Evolutionary conservation across 2,888 invertebrate genomes (phyloP), one percentile per base, ranked within the genome.

Genomic region (Melangyna quadrimaculata): DNA sequence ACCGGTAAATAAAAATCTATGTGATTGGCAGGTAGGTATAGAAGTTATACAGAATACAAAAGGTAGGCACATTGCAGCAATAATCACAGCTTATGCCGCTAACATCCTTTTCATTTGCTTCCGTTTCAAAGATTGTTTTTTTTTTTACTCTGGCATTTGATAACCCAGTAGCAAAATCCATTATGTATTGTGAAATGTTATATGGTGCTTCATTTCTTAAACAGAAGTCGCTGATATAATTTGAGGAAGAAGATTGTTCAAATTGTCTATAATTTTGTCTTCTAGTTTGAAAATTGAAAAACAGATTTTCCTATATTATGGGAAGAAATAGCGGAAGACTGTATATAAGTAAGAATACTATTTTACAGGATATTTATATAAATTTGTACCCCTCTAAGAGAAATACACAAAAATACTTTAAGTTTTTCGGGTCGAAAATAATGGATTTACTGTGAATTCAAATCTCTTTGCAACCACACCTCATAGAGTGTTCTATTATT

Each of bases 31-130:
- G 24, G 24, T 27, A 51, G 24, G 24, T 27, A 45, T 17, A 51
- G 24, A 27, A 51, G 10, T 51, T 51, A n/a, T n/a, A 27, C 8
- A 27, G 51, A 51, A 51, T 51, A n/a, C 27, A 27, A 51, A n/a
- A n/a, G n/a, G n/a, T n/a, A n/a, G 24, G 51, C n/a, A 51, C 51
- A n/a, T 7, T 51, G 51, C n/a, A 51, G n/a, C 51, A 24, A 19
- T 19, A 81, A 71, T 81, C 32, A 67, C 70, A 75, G 69, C 55
- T 80, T 70, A 55, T 37, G 57, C n/a, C n/a, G 55, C 75, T 65
- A 55, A 75, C 71, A 67, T 81, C 81, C 81, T 70, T n/a, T n/a
- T 37, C 55, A 51, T 27, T 59, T 72, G 67, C 65, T 71, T 81
- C 80, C 77, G 81, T 40, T 53, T 67, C 48, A 53, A 45, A 67